phyloP scores from a whole-genome alignment of 92 coral and sea anemone genomes.

The Parazoanthus atlanticus region DNA sequence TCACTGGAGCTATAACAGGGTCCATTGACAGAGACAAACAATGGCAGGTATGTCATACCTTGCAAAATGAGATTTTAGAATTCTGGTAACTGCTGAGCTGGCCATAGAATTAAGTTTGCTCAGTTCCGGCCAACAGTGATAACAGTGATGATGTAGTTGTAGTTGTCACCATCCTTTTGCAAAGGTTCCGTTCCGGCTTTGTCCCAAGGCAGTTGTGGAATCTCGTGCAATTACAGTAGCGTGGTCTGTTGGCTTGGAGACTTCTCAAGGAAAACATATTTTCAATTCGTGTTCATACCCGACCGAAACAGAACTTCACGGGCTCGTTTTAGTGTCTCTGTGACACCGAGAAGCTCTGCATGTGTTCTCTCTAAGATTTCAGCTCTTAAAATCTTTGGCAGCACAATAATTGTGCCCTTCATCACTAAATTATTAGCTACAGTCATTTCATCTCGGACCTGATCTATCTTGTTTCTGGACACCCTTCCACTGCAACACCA shows the following conservation, averaged over 20 bases:
- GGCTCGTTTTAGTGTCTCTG: constrained; percentile 34
- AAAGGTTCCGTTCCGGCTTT: too few species aligned
- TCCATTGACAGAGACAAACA: neutral
- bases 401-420: constrained; percentile 40
- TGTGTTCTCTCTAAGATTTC: constrained; percentile 7
- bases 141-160: neutral
- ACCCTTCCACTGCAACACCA: neutral
- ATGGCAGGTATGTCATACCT: neutral
- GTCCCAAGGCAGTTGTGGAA: constrained; percentile 21
- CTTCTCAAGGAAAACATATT: constrained; percentile 9
- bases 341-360: constrained; percentile 20
- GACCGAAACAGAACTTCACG: constrained; percentile 37
- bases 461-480: constrained; percentile 31
- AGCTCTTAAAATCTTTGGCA: constrained; percentile 4
- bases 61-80: constrained; percentile 9
- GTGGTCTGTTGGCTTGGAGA: neutral
- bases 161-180: constrained; percentile 7
- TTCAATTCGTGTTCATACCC: neutral
- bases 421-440: constrained; percentile 16
- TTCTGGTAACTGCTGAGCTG: constrained; percentile 38
- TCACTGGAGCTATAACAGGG: neutral
- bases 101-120: constrained; percentile 42
- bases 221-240: neutral
- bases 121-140: constrained; percentile 11
- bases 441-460: constrained; percentile 20